Conservation (phyloP, 2,888 invertebrate genomes). For the Athalia cordata region DNA sequence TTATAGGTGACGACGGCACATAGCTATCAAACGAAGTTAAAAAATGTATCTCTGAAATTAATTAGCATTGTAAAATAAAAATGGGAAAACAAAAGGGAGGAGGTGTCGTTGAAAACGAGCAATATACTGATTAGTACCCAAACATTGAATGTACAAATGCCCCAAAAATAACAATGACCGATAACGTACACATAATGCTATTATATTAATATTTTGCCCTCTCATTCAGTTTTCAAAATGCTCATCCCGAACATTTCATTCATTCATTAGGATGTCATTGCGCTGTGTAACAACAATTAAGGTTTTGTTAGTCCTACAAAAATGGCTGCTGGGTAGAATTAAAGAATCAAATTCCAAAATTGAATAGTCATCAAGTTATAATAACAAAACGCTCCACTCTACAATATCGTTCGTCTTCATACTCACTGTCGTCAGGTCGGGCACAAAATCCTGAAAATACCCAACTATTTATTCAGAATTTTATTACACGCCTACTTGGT, state of each 20-base stretch:
- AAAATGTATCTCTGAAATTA: constrained; percentile 33
- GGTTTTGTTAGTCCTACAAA: constrained; percentile 70
- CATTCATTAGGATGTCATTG: constrained; percentile 60
- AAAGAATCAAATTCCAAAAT: constrained; percentile 58
- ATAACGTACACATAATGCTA: constrained; percentile 58
- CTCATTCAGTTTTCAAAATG: constrained; percentile 68
- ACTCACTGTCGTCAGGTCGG: constrained; percentile 75
- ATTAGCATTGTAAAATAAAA: neutral
- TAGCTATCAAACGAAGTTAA: constrained; percentile 26
- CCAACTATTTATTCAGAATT: constrained; percentile 71
- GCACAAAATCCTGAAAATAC: constrained; percentile 75
- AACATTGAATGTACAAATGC: constrained; percentile 59
- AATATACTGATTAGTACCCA: constrained; percentile 47
- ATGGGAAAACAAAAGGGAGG: constrained; percentile 3
- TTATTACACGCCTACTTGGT: constrained; percentile 35
- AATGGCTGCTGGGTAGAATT: constrained; percentile 60
- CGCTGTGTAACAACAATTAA: constrained; percentile 54
- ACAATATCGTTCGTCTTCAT: constrained; percentile 68
- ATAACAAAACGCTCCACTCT: constrained; percentile 71
- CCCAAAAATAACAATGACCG: constrained; percentile 51
- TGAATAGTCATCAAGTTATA: constrained; percentile 63
- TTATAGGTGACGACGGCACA: constrained; percentile 2
- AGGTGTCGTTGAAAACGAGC: constrained; percentile 29
- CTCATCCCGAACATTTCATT: constrained; percentile 63
- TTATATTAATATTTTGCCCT: constrained; percentile 74